Evolutionary conservation across 2,797 vertebrate genomes (phyloP).

Genomic region (Helarctos malayanus): DNA sequence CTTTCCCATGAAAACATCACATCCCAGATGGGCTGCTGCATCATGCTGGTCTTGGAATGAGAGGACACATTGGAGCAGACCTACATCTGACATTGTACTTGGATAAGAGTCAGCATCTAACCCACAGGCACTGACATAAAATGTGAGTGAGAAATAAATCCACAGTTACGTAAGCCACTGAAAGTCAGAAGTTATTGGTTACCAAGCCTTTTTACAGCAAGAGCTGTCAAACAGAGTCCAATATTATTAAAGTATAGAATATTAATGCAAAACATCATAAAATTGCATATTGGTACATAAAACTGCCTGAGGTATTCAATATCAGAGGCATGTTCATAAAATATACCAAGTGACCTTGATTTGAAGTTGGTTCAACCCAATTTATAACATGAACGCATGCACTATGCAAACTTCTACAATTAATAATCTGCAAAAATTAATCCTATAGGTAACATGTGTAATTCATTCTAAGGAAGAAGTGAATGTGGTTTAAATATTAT

Average conservation of each 20-base stretch:
- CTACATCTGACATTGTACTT: neutral
- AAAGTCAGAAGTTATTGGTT: neutral
- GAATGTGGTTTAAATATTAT: neutral
- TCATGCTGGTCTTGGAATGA: neutral
- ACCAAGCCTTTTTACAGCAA: neutral
- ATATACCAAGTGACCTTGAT: neutral
- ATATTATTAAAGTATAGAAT: neutral
- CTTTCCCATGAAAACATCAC: neutral
- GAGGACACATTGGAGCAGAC: neutral
- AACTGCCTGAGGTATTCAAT: neutral
- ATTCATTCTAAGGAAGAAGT: neutral
- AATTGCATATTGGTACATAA: neutral
- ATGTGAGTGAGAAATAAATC: slow-evolving; percentile 27
- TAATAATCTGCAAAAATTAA: neutral
- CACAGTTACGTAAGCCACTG: neutral
- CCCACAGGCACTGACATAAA: neutral
- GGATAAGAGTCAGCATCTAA: neutral
- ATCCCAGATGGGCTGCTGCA: neutral
- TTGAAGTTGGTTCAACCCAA: neutral
- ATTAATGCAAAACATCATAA: slow-evolving; percentile 3
- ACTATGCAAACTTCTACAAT: neutral
- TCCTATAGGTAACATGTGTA: neutral
- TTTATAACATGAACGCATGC: neutral
- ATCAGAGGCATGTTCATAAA: slow-evolving; percentile 3
- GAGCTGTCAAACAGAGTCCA: neutral